A percentile compares a stretch with the other conserved stretches of the same genome.
Evolutionary conservation across 2,888 invertebrate genomes (phyloP).

Genomic region (Antheraea yamamai): DNA sequence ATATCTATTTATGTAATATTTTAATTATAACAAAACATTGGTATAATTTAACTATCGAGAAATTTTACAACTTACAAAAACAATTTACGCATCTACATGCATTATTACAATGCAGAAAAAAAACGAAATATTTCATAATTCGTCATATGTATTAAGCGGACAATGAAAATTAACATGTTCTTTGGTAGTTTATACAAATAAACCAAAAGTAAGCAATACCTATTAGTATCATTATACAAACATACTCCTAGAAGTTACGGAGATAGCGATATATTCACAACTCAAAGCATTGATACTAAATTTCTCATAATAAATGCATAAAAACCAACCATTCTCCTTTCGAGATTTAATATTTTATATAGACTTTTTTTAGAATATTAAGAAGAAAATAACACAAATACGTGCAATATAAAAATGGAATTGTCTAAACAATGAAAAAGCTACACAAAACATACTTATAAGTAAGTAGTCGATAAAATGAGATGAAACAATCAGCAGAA

Average conservation of each 20-base stretch:
- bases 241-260: neutral
- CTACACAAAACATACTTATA: neutral
- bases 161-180: neutral
- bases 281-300: neutral
- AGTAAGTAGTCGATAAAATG: neutral
- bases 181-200: neutral
- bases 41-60: neutral
- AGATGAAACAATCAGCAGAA: neutral
- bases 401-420: neutral
- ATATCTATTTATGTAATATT: too few relatives aligned
- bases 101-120: too few relatives aligned
- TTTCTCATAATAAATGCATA: slow-evolving; percentile 1
- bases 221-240: neutral
- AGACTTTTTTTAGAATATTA: neutral
- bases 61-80: too few relatives aligned
- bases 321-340: neutral
- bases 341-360: neutral
- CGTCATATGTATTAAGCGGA: neutral
- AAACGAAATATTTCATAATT: neutral
- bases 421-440: neutral
- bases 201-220: neutral
- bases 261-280: neutral
- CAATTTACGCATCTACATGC: too few relatives aligned
- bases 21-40: neutral
- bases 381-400: neutral